Evolutionary conservation across 2,888 invertebrate genomes (phyloP).

Genomic region (Ceramica pisi): DNA sequence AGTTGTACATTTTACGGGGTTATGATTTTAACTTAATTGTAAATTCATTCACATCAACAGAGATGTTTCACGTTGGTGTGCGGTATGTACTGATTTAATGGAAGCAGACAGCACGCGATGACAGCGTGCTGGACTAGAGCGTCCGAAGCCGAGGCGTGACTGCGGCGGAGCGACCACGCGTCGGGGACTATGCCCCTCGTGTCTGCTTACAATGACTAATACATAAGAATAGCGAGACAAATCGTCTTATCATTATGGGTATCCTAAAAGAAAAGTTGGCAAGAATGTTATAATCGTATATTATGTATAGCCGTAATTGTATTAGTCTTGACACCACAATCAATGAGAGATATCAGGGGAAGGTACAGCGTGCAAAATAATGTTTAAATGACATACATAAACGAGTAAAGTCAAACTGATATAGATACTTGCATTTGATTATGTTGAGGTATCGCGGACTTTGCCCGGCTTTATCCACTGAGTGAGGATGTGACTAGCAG

Average conservation of each 20-base stretch:
- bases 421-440: conserved; percentile 1
- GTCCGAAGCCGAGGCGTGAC: conserved; percentile 59
- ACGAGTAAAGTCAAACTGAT: conserved; percentile 32
- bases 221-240: conserved; percentile 69
- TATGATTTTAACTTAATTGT: conserved; percentile 1
- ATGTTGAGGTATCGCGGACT: conserved; percentile 40
- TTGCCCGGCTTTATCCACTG: conserved; percentile 34
- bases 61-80: conserved; percentile 27
- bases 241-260: conserved; percentile 45
- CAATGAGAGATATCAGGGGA: conserved; percentile 28
- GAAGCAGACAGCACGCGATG: conserved; percentile 73
- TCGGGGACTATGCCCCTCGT: conserved; percentile 78
- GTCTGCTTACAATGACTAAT: conserved; percentile 73
- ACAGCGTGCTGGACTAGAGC: conserved; percentile 69
- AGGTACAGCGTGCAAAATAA: conserved; percentile 4
- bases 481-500: conserved; percentile 45
- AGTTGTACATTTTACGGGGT: conserved; percentile 9
- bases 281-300: conserved; percentile 40
- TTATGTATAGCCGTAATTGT: background rate
- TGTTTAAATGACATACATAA: conserved; percentile 9
- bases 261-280: conserved; percentile 61
- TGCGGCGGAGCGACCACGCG: conserved; percentile 55
- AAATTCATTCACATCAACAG: background rate
- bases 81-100: conserved; percentile 53
- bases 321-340: conserved; percentile 19